Evolutionary conservation across 2,113 vertebrate genomes (phyloP).

Genomic region (Dasyurus viverrinus): DNA sequence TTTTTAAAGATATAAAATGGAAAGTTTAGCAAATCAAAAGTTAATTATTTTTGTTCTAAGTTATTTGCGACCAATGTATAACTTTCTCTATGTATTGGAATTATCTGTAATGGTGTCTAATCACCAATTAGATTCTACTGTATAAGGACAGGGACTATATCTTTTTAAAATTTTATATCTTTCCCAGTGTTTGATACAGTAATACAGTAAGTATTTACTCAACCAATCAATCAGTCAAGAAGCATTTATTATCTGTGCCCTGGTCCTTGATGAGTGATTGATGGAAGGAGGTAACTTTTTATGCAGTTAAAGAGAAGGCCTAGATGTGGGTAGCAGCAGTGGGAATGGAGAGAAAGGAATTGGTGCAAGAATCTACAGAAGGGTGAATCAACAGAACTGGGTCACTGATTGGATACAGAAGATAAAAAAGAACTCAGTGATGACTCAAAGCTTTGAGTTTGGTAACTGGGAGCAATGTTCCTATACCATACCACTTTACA

Average conservation of each 20-base stretch:
- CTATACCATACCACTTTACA: neutral
- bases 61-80: neutral
- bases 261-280: neutral
- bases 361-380: neutral
- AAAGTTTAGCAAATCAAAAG: neutral
- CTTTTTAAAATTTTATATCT: neutral
- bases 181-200: neutral
- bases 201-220: neutral
- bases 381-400: neutral
- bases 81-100: neutral
- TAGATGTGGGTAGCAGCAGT: neutral
- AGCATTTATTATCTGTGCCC: neutral
- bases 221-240: neutral
- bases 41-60: neutral
- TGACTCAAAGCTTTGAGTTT: neutral
- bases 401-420: neutral
- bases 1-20: neutral
- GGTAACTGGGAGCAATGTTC: neutral
- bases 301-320: neutral
- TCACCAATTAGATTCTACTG: neutral
- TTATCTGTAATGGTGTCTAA: neutral
- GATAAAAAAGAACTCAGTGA: neutral
- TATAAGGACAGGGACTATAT: neutral
- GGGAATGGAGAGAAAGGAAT: neutral
- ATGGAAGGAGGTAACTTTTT: neutral